A percentile compares a stretch with the other conserved stretches of the same genome.
These are phyloP conservation scores for Myotis planiceps DNA, from an alignment of 2,797 vertebrate species.

Conservation along the genomic window DNA sequence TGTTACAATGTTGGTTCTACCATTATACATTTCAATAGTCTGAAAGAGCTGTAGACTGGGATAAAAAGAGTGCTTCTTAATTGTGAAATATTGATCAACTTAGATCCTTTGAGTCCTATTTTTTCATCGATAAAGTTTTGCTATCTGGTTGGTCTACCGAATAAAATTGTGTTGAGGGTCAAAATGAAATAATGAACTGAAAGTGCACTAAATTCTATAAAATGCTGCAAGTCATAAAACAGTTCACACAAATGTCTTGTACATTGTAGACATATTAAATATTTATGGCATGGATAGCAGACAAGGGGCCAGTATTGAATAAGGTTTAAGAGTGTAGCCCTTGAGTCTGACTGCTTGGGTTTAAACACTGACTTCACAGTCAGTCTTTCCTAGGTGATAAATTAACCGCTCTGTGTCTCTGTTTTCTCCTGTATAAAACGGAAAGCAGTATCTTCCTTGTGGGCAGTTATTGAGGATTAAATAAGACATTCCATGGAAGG, in stretches of 20 bases:
- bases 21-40: background rate
- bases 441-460: background rate
- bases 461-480: background rate
- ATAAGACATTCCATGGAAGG: background rate
- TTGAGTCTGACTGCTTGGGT: background rate
- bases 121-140: background rate
- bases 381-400: background rate
- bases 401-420: background rate
- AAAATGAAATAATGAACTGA: conserved; percentile 31
- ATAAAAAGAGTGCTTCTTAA: background rate
- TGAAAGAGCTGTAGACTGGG: background rate
- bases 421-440: background rate
- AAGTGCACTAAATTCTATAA: background rate
- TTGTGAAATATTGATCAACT: background rate
- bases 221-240: background rate
- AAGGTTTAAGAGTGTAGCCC: background rate
- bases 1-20: background rate
- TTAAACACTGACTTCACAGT: background rate
- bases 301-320: background rate
- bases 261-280: background rate
- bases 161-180: background rate
- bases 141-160: background rate
- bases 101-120: background rate
- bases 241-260: background rate
- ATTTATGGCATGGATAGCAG: background rate